Conservation (phyloP, 2,888 invertebrate species). For the Sialis fuliginosa region DNA sequence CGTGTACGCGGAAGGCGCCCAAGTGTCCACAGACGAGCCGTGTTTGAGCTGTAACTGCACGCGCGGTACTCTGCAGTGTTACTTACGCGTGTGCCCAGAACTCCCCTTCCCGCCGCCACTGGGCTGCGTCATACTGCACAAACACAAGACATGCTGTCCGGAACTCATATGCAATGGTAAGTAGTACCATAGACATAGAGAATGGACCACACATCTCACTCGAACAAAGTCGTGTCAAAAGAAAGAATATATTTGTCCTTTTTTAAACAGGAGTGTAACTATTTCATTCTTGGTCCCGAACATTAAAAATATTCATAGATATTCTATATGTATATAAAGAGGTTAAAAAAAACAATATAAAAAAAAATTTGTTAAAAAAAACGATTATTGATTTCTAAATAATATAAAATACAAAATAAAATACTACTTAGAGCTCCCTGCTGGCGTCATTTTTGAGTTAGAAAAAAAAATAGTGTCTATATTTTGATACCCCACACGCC, state of each 20-base stretch:
- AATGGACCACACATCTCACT: neutral
- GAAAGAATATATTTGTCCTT: neutral
- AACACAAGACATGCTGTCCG: conserved; percentile 55
- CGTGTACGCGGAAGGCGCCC: conserved; percentile 43
- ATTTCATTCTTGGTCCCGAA: too few relatives aligned
- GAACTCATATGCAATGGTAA: conserved; percentile 56
- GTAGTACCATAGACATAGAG: conserved; percentile 6
- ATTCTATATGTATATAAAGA: too few relatives aligned
- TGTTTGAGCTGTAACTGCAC: conserved; percentile 64
- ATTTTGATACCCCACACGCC: too few relatives aligned
- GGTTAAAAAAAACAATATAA: too few relatives aligned
- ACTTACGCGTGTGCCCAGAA: conserved; percentile 56
- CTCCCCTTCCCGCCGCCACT: conserved; percentile 57
- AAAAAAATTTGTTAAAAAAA: too few relatives aligned
- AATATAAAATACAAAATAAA: too few relatives aligned
- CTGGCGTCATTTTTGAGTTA: too few relatives aligned
- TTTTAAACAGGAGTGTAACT: too few relatives aligned
- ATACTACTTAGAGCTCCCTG: too few relatives aligned
- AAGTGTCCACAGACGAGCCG: conserved; percentile 51
- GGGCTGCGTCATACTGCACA: conserved; percentile 52
- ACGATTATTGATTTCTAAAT: too few relatives aligned
- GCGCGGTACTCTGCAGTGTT: conserved; percentile 54
- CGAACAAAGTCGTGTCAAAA: neutral
- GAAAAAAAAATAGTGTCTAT: too few relatives aligned
- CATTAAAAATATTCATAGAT: too few relatives aligned